phyloP scores from a whole-genome alignment of 1,140 invertebrate genomes.

The Nasonia longicornis region DNA sequence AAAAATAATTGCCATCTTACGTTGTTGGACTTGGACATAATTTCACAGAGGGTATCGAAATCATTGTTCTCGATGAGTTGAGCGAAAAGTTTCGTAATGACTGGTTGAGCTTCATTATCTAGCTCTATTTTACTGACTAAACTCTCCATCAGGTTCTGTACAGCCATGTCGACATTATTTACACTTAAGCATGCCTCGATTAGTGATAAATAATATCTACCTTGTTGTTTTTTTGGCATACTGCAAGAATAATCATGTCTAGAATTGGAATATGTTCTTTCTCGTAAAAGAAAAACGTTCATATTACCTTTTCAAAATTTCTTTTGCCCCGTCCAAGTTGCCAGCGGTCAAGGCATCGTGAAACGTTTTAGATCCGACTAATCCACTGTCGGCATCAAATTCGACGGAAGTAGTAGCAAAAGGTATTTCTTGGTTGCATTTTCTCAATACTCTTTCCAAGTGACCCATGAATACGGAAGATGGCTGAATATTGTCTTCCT shows the following conservation, averaged over 20 bases:
- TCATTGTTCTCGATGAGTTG: conserved; percentile 21
- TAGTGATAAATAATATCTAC: not conserved
- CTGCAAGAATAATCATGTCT: not conserved
- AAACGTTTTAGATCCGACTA: not conserved
- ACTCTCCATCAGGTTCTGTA: not conserved
- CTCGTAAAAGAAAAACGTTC: conserved; percentile 42
- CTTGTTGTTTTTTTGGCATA: too few relatives aligned
- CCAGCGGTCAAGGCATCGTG: not conserved
- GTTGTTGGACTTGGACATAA: not conserved
- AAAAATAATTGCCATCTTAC: not conserved
- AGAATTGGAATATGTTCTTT: too few relatives aligned
- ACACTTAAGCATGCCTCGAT: not conserved
- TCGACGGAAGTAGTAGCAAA: not conserved
- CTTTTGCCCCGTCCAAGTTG: conserved; percentile 17
- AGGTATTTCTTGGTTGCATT: conserved; percentile 75
- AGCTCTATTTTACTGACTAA: not conserved
- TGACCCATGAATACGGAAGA: conserved; percentile 76
- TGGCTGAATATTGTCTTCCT: conserved; percentile 83
- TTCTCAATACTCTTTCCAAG: conserved; percentile 76
- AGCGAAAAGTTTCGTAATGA: not conserved
- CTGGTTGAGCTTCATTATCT: not conserved
- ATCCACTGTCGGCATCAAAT: not conserved
- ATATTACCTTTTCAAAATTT: conserved; percentile 6
- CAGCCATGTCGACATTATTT: not conserved
- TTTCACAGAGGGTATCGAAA: not conserved